phyloP scores from a whole-genome alignment of 2,888 invertebrate genomes.

The Branchinecta sandiegonensis region DNA sequence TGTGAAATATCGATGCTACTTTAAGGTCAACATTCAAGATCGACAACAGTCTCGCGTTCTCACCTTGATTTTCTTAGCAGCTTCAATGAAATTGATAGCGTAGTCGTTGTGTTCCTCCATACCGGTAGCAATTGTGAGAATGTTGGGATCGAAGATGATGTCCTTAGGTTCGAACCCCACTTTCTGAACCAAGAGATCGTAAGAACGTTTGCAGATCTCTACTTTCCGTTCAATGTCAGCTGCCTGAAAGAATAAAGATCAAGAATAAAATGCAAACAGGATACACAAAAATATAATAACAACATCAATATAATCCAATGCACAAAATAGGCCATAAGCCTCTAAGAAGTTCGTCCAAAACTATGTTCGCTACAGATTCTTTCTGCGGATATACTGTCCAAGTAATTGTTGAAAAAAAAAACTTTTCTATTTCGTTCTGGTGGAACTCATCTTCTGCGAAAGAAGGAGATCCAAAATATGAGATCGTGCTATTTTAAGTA shows the following conservation, averaged over 20 bases:
- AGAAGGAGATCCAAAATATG: too few relatives aligned
- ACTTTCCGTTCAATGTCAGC: conserved; percentile 40
- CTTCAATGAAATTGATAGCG: conserved; percentile 41
- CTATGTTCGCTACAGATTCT: too few relatives aligned
- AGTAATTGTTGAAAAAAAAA: too few relatives aligned
- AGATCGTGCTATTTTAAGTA: too few relatives aligned
- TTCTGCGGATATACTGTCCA: too few relatives aligned
- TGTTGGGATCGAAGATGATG: conserved; percentile 46
- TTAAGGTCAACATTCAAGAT: conserved; percentile 2
- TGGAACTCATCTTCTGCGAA: too few relatives aligned
- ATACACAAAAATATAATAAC: too few relatives aligned
- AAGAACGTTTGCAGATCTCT: conserved; percentile 42
- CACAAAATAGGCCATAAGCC: too few relatives aligned
- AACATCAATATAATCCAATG: too few relatives aligned
- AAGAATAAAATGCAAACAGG: not conserved
- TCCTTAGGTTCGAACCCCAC: conserved; percentile 42
- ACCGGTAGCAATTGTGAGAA: conserved; percentile 45
- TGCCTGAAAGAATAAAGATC: conserved; percentile 33
- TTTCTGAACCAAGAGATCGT: conserved; percentile 38
- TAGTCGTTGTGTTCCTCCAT: conserved; percentile 44
- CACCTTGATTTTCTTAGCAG: conserved; percentile 40
- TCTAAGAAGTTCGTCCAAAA: too few relatives aligned
- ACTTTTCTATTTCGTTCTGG: too few relatives aligned
- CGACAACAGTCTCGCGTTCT: not conserved
- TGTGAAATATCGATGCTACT: not conserved